Evolutionary conservation across 2,888 invertebrate genomes (phyloP), one percentile per base, ranked within the genome.

Genomic region (Augiades crinisus): DNA sequence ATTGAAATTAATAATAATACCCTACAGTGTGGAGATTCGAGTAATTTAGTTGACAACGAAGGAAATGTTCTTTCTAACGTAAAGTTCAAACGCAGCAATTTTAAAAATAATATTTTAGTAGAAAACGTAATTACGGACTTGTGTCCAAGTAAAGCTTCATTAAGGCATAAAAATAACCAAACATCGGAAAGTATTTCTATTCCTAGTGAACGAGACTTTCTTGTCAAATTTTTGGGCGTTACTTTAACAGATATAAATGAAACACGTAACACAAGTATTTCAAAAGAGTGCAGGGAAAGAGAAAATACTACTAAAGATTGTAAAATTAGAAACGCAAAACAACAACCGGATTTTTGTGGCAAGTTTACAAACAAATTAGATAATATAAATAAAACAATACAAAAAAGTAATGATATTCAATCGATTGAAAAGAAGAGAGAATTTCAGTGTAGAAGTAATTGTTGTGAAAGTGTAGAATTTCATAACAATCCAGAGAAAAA

Each of bases 141-240:
- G 8, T 16, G 5, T 17, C 24, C 7, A 12, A 12, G 17, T 27
- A 24, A 36, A 24, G 0, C 5, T 7, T 27, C 37, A 2, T 30
- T 44, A 16, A 37, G 7, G 10, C 3, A 31, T 17, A 30, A 37
- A 36, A 37, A 31, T 22, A 51, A 44, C 7, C 37, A 44, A 10
- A 44, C 37, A 38, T 38, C 44, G 16, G 37, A 30, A 17, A 38
- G 12, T 16, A 51, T 13, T 13, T 47, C 59, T 38, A 56, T 55
- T 55, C 53, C 67, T 30, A 55, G 56, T 50, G 61, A 62, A 41
- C 65, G 67, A 66, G 75, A 78, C 50, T 81, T 75, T 60, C 64
- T 68, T 38, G 75, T 88, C 16, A 72, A 78, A 40, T 81, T 85
- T 67, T 71, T 88, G 47, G 88, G 88, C 13, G 88, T 83, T 5